Evolutionary conservation across 1,140 invertebrate species (phyloP).

Genomic region (Drosophila azteca): DNA sequence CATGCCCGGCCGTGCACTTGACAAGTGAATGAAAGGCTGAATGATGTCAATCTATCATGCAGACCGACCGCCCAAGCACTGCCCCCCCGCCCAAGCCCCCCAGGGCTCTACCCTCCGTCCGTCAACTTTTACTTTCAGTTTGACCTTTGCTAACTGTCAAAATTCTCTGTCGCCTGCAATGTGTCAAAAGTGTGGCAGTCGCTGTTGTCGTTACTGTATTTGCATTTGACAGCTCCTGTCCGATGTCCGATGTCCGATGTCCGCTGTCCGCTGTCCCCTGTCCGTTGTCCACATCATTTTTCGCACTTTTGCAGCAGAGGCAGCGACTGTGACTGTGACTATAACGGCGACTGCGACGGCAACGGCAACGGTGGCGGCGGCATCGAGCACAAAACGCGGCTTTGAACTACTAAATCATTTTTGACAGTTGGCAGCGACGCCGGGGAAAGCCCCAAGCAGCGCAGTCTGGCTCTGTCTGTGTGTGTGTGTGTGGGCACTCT

Average conservation of each 20-base stretch:
- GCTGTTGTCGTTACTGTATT: conserved; percentile 28
- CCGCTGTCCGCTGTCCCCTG: not conserved
- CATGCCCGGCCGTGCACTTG: conserved; percentile 59
- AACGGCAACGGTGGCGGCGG: too few species aligned
- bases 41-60: conserved; percentile 71
- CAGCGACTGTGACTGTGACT: too few species aligned
- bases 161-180: conserved; percentile 65
- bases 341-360: too few species aligned
- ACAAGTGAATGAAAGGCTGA: conserved; percentile 64
- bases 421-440: conserved; percentile 77
- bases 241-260: conserved; percentile 44
- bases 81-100: conserved; percentile 14
- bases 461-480: conserved; percentile 13
- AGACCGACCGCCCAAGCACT: not conserved
- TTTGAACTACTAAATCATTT: conserved; percentile 83
- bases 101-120: conserved; percentile 5
- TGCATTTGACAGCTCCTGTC: conserved; percentile 69
- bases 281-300: conserved; percentile 35
- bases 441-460: conserved; percentile 75
- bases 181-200: conserved; percentile 52
- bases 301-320: conserved; percentile 56
- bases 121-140: conserved; percentile 72
- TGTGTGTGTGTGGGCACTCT: conserved; percentile 23
- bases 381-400: conserved; percentile 67
- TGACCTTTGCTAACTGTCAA: conserved; percentile 79